Conservation (phyloP, 2,113 vertebrate species). For the Sylvietta virens region DNA sequence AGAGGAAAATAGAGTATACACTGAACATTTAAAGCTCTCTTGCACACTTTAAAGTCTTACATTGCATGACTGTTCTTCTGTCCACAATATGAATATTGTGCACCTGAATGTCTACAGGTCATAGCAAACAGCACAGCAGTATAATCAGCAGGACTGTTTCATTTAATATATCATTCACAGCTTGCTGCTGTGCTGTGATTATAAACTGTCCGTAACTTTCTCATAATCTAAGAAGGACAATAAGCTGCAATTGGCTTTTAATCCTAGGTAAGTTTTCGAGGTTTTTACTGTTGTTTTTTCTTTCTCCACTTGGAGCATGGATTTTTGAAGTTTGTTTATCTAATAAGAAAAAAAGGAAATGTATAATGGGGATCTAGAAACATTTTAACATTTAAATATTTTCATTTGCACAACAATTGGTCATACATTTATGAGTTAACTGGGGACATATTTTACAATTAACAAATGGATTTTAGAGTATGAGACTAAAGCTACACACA, state of each 20-base stretch:
- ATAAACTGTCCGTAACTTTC: not conserved
- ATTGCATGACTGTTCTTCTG: not conserved
- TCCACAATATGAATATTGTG: not conserved
- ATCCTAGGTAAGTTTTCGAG: not conserved
- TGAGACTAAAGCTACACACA: not conserved
- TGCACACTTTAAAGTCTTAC: not conserved
- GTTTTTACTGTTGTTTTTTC: not conserved
- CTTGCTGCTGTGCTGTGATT: not conserved
- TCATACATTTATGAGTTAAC: not conserved
- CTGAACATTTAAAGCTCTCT: not conserved
- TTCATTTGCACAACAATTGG: not conserved
- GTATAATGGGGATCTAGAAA: not conserved
- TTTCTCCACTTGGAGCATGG: not conserved
- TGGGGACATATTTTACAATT: not conserved
- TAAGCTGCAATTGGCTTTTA: not conserved
- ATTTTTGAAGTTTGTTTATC: not conserved
- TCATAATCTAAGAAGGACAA: not conserved
- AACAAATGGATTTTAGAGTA: not conserved
- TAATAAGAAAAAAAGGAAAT: not conserved
- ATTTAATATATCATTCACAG: not conserved
- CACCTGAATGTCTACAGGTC: not conserved
- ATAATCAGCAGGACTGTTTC: not conserved
- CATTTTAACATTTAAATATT: not conserved
- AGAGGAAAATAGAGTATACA: not conserved
- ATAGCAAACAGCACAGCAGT: not conserved